Evolutionary conservation across 2,888 invertebrate genomes (phyloP), one percentile per base, ranked within the genome.

Genomic region (Ophioninae sp.): DNA sequence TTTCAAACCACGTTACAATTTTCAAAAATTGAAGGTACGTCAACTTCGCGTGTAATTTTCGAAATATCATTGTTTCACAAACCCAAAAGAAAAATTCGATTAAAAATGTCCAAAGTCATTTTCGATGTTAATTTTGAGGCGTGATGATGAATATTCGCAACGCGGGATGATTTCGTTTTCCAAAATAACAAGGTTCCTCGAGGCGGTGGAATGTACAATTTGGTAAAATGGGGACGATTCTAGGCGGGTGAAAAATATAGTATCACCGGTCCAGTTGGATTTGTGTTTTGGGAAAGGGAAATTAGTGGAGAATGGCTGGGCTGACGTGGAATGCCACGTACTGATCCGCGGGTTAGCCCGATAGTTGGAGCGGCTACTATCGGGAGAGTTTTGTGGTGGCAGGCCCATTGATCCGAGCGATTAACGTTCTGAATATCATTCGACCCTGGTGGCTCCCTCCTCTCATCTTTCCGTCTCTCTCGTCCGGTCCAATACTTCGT

Each of bases 361-460:
- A 41, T 59, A 68, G 76, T 30, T 65, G 68, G 30, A 73, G n/a
- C 37, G 57, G 68, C 81, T 80, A 82, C 77, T 85, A 86, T 86
- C 86, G 84, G 50, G 83, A 84, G 81, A 86, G 84, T 86, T 87
- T 87, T 85, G 85, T 82, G 87, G 86, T 85, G 81, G 82, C 85
- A 78, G 81, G 81, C 84, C 85, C 88, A 90, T 90, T 89, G 90
- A 90, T 89, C 88, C 87, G 86, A 86, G 81, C 89, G 90, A 90
- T 90, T 89, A 88, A 88, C 87, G 88, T 88, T 88, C 84, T 83
- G 89, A 87, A 88, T 89, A 90, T 87, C 87, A 86, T 85, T 86
- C 74, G 81, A 72, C 61, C 61, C 68, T 69, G 73, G 85, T 84
- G 76, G 79, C 86, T 87, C 85, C 83, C 74, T 57, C 69, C n/a